A percentile compares a stretch with the other conserved stretches of the same genome.
Conservation (phyloP, 1,140 invertebrate genomes). For the Drosophila busckii region DNA sequence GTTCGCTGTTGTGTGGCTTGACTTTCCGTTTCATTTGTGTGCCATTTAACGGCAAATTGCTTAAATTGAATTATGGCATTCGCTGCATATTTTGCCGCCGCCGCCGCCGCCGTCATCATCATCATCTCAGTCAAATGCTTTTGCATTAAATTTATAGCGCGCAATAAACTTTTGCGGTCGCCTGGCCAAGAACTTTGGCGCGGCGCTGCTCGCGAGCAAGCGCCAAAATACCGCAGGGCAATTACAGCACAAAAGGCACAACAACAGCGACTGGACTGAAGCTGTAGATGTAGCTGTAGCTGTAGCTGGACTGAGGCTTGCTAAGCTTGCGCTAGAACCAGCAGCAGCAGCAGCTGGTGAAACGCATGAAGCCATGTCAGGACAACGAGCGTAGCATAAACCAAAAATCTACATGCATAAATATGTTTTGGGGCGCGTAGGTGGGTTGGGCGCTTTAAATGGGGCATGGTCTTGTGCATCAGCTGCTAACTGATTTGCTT, state of each 20-base stretch:
- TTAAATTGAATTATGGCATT: conserved; percentile 58
- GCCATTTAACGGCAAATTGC: conserved; percentile 41
- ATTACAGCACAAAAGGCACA: conserved; percentile 49
- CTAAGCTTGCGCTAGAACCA: no score
- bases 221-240: conserved; percentile 68
- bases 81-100: conserved; percentile 37
- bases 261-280: background rate
- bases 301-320: no score
- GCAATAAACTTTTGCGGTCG: conserved; percentile 67
- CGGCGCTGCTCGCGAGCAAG: no score
- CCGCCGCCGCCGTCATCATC: background rate
- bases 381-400: background rate
- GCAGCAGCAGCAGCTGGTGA: background rate
- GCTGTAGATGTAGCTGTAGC: background rate
- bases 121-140: conserved; percentile 54
- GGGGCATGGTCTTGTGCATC: conserved; percentile 28
- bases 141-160: conserved; percentile 70
- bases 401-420: conserved; percentile 59
- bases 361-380: background rate
- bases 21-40: conserved; percentile 24
- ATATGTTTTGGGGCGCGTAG: conserved; percentile 24
- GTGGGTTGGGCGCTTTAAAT: conserved; percentile 1
- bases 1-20: conserved; percentile 1
- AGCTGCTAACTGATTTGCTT: conserved; percentile 34
- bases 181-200: conserved; percentile 53